These are phyloP conservation scores for Tenthredo mesomela DNA, from an alignment of 2,888 invertebrate species.

Conservation along the genomic window DNA sequence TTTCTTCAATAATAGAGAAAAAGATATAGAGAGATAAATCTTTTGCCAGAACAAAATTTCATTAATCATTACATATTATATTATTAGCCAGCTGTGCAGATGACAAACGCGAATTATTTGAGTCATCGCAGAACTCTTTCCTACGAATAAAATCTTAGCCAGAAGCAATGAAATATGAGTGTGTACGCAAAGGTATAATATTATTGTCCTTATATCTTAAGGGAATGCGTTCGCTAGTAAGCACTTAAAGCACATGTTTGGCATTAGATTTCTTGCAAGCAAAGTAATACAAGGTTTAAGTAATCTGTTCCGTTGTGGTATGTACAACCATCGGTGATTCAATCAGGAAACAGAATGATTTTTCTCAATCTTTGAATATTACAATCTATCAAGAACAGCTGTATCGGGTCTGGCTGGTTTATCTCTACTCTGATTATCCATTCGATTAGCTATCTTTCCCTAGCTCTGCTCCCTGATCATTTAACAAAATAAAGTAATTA, in stretches of 20 bases:
- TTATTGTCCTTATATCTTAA: conserved; percentile 50
- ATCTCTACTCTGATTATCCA: background rate
- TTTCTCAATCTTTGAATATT: background rate
- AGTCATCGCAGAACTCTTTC: conserved; percentile 28
- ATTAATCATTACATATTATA: background rate
- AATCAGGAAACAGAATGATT: background rate
- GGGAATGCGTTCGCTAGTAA: conserved; percentile 50
- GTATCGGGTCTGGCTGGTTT: background rate
- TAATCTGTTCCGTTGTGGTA: background rate
- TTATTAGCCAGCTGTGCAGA: background rate
- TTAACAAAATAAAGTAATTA: conserved; percentile 15
- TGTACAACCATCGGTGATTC: background rate
- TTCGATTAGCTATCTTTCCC: conserved; percentile 5
- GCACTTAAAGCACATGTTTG: conserved; percentile 46
- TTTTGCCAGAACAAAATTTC: background rate
- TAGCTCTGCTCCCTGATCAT: conserved; percentile 13
- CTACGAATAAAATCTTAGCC: conserved; percentile 22
- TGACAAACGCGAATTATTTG: background rate
- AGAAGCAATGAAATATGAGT: conserved; percentile 42
- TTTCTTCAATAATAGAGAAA: background rate
- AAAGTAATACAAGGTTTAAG: conserved; percentile 16
- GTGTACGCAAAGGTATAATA: conserved; percentile 48
- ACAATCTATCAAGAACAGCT: background rate
- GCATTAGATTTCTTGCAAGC: conserved; percentile 8
- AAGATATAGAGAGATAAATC: background rate